Base-by-base conservation (phyloP, 2,888 invertebrate species). In the Leptinotarsa rubiginosa region DNA sequence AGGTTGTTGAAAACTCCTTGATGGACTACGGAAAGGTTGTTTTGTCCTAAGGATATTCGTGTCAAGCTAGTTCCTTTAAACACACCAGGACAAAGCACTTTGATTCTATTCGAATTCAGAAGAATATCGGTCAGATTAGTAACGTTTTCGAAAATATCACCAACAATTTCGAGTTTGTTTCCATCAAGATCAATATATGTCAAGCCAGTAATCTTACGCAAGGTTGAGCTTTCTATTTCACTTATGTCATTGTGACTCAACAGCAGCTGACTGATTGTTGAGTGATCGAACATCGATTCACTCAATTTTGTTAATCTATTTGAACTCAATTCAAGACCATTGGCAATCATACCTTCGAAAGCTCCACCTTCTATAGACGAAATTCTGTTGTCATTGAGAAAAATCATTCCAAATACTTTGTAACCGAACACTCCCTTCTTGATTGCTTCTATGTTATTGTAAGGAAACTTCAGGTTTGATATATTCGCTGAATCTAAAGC, bases 1-100 rank as follows among this genome's bases (percentile, higher is more conserved):
- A 69, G 54, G 16, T 69, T 69, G 20, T 69, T 69, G 59, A 69
- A 69, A 31, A 69, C 69, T 20, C 59, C 69, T 5, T 69, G 59
- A 16, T 47, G 10, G 22, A 69, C 25, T 22, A 31, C 69, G 2
- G 69, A 59, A 22, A 69, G 15, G 22, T 59, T 15, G 47, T 69
- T 69, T 20, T 62, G 3, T 7, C 13, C 16, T 7, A 69, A 47
- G 2, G 3, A 22, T n/a, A 69, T 49, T 49, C 49, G 22, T 31
- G 25, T 22, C 20, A 69, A 22, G 7, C 41, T 69, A 10, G 69
- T 52, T 22, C 59, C 47, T 47, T 59, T 4, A 22, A 69, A 69
- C 12, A 31, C 22, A 22, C 41, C 59, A 20, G 69, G 56, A 22
- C 13, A 15, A 22, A 69, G 31, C 7, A 15, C 41, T 5, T n/a